Conservation (phyloP, 2,888 invertebrate genomes). For the Deilephila porcellus region DNA sequence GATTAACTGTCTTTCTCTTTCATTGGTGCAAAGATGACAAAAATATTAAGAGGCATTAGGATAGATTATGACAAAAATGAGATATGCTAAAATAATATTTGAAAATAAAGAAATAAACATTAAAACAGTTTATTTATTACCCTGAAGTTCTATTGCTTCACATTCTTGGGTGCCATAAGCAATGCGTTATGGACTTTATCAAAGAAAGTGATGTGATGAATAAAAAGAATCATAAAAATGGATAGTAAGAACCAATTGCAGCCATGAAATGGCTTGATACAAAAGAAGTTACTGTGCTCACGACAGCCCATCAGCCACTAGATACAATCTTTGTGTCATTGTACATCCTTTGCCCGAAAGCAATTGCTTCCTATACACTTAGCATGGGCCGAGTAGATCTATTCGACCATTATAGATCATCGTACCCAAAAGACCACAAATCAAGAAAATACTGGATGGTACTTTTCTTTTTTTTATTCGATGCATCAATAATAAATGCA, state of each 20-base stretch:
- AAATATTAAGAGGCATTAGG: too few species aligned
- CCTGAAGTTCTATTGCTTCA: too few species aligned
- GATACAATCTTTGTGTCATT: conserved; percentile 38
- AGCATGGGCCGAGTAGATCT: conserved; percentile 42
- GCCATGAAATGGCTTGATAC: conserved; percentile 49
- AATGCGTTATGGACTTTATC: too few species aligned
- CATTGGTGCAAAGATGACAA: too few species aligned
- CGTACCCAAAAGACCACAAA: conserved; percentile 34
- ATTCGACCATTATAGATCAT: conserved; percentile 36
- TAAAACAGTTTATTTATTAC: too few species aligned
- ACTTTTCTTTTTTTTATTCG: conserved; percentile 40
- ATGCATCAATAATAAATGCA: conserved; percentile 43
- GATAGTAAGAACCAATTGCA: conserved; percentile 45
- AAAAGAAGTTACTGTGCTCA: conserved; percentile 43
- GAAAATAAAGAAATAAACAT: too few species aligned
- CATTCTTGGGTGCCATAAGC: too few species aligned
- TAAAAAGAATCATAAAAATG: too few species aligned
- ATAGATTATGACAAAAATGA: too few species aligned
- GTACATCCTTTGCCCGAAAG: conserved; percentile 38
- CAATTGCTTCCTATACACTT: conserved; percentile 39
- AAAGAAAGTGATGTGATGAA: too few species aligned
- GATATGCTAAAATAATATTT: too few species aligned
- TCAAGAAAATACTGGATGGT: conserved; percentile 38
- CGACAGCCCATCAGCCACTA: conserved; percentile 45
- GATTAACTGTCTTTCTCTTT: too few species aligned